Evolutionary conservation across 2,113 vertebrate genomes (phyloP).

Genomic region (Sceloporus tristichus): DNA sequence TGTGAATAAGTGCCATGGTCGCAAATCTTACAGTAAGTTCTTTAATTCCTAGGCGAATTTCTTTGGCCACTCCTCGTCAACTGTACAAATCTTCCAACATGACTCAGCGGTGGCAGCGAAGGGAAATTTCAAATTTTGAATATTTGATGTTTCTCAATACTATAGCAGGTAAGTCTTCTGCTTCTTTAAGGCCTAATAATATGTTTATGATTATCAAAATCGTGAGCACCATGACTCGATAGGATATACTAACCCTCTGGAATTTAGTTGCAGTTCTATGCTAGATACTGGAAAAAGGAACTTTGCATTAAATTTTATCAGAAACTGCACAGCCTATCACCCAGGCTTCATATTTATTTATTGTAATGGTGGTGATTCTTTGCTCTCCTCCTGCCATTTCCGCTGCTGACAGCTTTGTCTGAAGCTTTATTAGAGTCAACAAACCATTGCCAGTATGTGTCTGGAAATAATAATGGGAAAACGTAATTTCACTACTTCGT

Average conservation of each 20-base stretch:
- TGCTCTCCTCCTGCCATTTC: conserved; percentile 78
- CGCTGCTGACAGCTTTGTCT: conserved; percentile 85
- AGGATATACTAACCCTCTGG: conserved; percentile 65
- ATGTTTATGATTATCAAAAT: conserved; percentile 73
- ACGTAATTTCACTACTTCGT: conserved; percentile 84
- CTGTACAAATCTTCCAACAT: conserved; percentile 99
- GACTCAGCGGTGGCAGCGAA: conserved; percentile 98
- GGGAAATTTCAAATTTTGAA: conserved; percentile 99
- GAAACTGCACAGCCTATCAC: conserved; percentile 66
- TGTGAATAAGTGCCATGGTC: conserved; percentile 53
- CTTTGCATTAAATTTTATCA: conserved; percentile 71
- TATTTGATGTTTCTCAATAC: conserved; percentile 99
- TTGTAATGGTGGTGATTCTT: conserved; percentile 73
- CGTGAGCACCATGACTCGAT: conserved; percentile 57
- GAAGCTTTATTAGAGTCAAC: conserved; percentile 86
- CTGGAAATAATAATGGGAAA: conserved; percentile 87
- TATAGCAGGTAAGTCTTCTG: conserved; percentile 88
- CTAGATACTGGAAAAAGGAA: conserved; percentile 62
- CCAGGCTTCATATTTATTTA: conserved; percentile 66
- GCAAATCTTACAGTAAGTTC: conserved; percentile 43
- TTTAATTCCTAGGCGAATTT: conserved; percentile 88
- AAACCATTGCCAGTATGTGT: conserved; percentile 83
- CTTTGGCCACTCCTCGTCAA: conserved; percentile 93
- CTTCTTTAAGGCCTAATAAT: conserved; percentile 63
- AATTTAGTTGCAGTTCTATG: conserved; percentile 64